Conservation (phyloP, 2,888 invertebrate species). For the Drosophila infuscata region DNA sequence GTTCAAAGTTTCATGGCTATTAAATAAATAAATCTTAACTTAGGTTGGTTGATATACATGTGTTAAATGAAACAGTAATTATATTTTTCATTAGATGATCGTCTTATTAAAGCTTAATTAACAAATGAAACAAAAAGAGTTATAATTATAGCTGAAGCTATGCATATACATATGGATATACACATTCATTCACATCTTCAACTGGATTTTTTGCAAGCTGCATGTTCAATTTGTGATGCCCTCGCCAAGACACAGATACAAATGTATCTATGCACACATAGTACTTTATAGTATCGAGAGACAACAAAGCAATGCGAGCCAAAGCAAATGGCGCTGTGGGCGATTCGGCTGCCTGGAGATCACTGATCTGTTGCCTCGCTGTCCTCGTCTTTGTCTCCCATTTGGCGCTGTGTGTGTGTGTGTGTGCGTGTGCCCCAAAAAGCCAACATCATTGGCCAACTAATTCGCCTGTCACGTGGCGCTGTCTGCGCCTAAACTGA, state of each 20-base stretch:
- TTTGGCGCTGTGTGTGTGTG: constrained; percentile 5
- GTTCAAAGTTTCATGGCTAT: constrained; percentile 1
- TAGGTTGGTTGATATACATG: background rate
- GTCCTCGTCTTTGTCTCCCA: constrained; percentile 42
- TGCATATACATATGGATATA: constrained; percentile 10
- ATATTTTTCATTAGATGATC: constrained; percentile 6
- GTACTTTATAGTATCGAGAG: constrained; percentile 16
- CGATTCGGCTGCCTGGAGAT: constrained; percentile 72
- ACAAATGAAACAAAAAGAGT: constrained; percentile 3
- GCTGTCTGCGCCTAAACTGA: constrained; percentile 49
- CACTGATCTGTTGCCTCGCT: constrained; percentile 28
- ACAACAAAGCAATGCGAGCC: constrained; percentile 56
- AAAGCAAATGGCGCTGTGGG: constrained; percentile 65
- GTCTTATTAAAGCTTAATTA: constrained; percentile 13
- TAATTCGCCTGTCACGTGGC: constrained; percentile 75
- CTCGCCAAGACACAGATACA: constrained; percentile 26
- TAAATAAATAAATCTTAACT: background rate
- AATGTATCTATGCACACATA: constrained; percentile 1
- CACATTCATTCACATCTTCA: background rate
- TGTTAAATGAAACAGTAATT: background rate
- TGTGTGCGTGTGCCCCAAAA: constrained; percentile 61
- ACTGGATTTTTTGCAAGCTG: constrained; percentile 30
- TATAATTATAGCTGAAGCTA: background rate
- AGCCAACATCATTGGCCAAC: constrained; percentile 59
- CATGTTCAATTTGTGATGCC: constrained; percentile 44